Base-by-base conservation (phyloP, 2,113 vertebrate genomes). In the Pseudopipra pipra region DNA sequence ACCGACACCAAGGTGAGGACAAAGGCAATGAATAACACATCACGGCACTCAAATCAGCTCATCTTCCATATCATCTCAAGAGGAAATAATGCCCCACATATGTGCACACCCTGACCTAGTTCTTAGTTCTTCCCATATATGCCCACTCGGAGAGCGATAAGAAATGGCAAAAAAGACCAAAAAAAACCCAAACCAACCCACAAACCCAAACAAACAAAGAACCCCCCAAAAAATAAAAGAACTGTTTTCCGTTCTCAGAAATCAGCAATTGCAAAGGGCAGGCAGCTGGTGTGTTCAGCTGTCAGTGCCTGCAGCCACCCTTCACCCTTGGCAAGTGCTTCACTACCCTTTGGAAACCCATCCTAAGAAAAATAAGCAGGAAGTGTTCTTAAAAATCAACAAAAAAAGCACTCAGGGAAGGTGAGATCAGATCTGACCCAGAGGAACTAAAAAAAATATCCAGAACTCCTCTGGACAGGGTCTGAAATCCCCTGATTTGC, bases 1-100 rank as follows among this genome's bases (percentile, higher is more conserved):
- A 95, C 55, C 82, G 56, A 96, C 63, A 80, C 7, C 44, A 82
- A 92, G n/a, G 59, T 97, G 51, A 98, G 70, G 89, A 66, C 43
- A 90, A 61, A 89, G 76, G 76, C 65, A 75, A 63, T 8, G 39
- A 66, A 66, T 44, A 30, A 39, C 39, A 20, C 16, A n/a, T 5
- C 63, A 66, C 22, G 10, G 52, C n/a, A 85, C 15, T 12, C 54
- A 35, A 61, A 66, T 46, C 31, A 63, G 35, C 33, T 75, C 27
- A 5, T 61, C 20, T 66, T 59, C 4, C 1, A 4, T 37, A 61
- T 2, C 8, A 37, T 21, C n/a, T 56, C 56, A 49, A 3, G 11
- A 59, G 19, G 21, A 77, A 74, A 84, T 43, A 49, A 30, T 75
- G 14, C 9, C 33, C 7, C 24, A 33, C 4, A 2, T 30, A 44